Evolutionary conservation across 1,140 invertebrate genomes (phyloP), one percentile per base, ranked within the genome.

Genomic region (Adelges cooleyi): DNA sequence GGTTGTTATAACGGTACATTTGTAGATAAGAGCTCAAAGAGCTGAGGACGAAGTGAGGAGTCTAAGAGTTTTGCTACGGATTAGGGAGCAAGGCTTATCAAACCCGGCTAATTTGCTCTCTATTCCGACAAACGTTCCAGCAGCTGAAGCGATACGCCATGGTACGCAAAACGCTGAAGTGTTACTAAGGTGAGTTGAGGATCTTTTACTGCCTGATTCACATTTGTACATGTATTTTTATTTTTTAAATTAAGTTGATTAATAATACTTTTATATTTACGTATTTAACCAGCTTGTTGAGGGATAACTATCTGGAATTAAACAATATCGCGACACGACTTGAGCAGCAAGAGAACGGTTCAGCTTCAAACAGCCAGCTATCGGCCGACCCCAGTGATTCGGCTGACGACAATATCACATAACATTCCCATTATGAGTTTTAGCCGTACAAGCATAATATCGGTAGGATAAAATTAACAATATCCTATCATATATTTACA

Each of bases 11-110:
- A n/a, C n/a, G n/a, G n/a, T n/a, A n/a, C n/a, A n/a, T 62, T 20
- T 33, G 20, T 48, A 62, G 56, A 13, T 62, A 20, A 62, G 56
- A 6, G 56, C 56, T 48, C 42, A 62, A 48, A 29, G 56, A 62
- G 42, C 56, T 48, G 56, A 62, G 22, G 56, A 62, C 15, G 42
- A 62, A 62, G 56, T 62, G 11, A 62, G 42, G 46, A 33, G 18
- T 20, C 46, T 62, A 9, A 62, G 56, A 62, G 18, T 17, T 2
- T 48, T 62, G 15, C 22, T 48, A 18, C 42, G 56, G 42, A 25
- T 17, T 33, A 62, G 56, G 33, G 56, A 62, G 15, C 56, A 33
- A 46, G 25, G 25, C 17, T 18, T 46, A 22, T n/a, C n/a, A n/a
- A 48, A 48, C 13, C 2, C 56, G 9, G 25, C 17, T 2, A 62